Percentiles rank a stretch among this genome's conserved stretches.
Evolutionary conservation across 2,888 invertebrate species (phyloP).

Genomic region (Dysmachus trigonus): DNA sequence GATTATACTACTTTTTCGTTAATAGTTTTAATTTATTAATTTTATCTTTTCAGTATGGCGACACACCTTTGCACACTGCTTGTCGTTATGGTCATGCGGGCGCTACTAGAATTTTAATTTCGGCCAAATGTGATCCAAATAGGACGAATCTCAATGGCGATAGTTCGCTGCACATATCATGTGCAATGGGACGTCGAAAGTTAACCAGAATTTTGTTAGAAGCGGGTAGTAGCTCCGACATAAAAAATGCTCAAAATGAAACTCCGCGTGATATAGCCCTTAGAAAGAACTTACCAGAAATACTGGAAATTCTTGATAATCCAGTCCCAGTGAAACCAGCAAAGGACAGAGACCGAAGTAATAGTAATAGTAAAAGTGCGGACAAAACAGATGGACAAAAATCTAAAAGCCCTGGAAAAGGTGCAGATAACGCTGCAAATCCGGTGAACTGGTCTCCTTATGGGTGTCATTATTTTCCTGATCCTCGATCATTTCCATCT

Average conservation of each 20-base stretch:
- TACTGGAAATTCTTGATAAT: conserved; percentile 79
- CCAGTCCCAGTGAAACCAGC: conserved; percentile 58
- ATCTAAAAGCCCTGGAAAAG: conserved; percentile 66
- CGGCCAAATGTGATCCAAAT: conserved; percentile 85
- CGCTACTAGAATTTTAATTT: conserved; percentile 91
- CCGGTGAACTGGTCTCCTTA: conserved; percentile 83
- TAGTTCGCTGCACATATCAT: conserved; percentile 91
- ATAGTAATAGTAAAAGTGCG: conserved; percentile 47
- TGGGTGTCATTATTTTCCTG: conserved; percentile 90
- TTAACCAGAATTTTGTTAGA: conserved; percentile 89
- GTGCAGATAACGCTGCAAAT: conserved; percentile 65
- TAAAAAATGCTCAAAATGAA: conserved; percentile 74
- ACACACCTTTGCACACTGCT: conserved; percentile 93
- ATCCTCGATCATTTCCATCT: conserved; percentile 84
- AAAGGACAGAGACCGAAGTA: conserved; percentile 56
- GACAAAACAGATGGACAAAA: conserved; percentile 53
- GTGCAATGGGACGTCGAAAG: conserved; percentile 92
- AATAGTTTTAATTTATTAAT: not conserved
- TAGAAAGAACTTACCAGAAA: conserved; percentile 86
- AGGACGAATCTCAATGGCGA: conserved; percentile 97
- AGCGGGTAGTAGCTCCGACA: conserved; percentile 77
- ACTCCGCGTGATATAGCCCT: conserved; percentile 89
- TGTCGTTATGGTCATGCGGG: conserved; percentile 97
- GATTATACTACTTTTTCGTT: not conserved
- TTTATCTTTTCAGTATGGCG: conserved; percentile 79